These are phyloP conservation scores for Yponomeuta malinellus DNA, from an alignment of 2,888 invertebrate genomes.

Conservation along the genomic window DNA sequence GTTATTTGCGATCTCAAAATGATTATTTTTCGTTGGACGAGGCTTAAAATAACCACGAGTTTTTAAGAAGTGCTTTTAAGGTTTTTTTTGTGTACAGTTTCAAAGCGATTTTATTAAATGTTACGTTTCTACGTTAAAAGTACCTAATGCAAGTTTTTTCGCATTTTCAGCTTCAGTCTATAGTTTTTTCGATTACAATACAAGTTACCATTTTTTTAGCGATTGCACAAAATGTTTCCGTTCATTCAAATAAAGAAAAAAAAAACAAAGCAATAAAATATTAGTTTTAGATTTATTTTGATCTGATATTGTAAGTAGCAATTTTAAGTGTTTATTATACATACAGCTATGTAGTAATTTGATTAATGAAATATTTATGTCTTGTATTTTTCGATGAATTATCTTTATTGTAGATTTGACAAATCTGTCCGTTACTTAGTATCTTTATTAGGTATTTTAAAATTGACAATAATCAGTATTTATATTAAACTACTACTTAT, in stretches of 20 bases:
- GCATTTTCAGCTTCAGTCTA: not conserved
- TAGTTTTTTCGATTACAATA: slow-evolving; percentile 1
- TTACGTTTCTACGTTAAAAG: slow-evolving; percentile 34
- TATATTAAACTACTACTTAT: slow-evolving; percentile 52
- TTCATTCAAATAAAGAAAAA: slow-evolving; percentile 1
- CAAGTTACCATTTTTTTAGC: slow-evolving; percentile 13
- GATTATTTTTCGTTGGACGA: slow-evolving; percentile 13
- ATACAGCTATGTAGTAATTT: slow-evolving; percentile 6
- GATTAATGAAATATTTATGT: not conserved
- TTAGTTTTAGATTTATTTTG: slow-evolving; percentile 26
- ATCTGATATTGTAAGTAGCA: slow-evolving; percentile 32
- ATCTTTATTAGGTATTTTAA: slow-evolving; percentile 49
- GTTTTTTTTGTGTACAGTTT: slow-evolving; percentile 49
- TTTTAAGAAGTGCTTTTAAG: slow-evolving; percentile 34
- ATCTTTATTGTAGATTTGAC: slow-evolving; percentile 8
- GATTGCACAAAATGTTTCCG: slow-evolving; percentile 12
- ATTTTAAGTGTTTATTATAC: slow-evolving; percentile 22
- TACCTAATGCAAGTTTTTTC: not conserved
- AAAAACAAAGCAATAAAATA: slow-evolving; percentile 12
- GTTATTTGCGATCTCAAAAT: slow-evolving; percentile 16
- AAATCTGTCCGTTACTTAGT: slow-evolving; percentile 9
- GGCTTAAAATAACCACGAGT: slow-evolving; percentile 9
- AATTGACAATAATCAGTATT: slow-evolving; percentile 74
- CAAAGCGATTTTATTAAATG: slow-evolving; percentile 36
- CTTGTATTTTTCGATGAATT: slow-evolving; percentile 13